phyloP scores from a whole-genome alignment of 2,797 vertebrate species.

The Taenioides sp. region DNA sequence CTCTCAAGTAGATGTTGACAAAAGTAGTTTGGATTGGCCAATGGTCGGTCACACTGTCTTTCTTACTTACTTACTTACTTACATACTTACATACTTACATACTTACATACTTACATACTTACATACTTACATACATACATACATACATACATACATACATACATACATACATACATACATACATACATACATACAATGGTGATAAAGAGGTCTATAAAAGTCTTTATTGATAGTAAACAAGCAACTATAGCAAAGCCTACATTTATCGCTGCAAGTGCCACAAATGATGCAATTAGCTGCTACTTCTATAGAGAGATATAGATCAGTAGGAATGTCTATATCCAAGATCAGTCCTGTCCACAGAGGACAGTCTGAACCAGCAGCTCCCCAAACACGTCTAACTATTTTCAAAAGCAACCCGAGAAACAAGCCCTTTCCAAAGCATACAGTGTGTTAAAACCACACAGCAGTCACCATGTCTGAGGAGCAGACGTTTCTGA shows the following conservation, averaged over 20 bases:
- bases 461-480: slow-evolving; percentile 56
- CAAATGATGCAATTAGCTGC: slow-evolving; percentile 19
- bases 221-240: not conserved
- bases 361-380: slow-evolving; percentile 23
- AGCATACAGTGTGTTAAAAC: slow-evolving; percentile 46
- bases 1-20: not conserved
- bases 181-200: not conserved
- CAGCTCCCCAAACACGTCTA: slow-evolving; percentile 17
- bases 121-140: too few relatives aligned
- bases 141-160: too few relatives aligned
- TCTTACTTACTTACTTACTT: too few relatives aligned
- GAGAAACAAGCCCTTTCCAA: slow-evolving; percentile 44
- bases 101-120: too few relatives aligned
- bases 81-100: too few relatives aligned
- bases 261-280: slow-evolving; percentile 37
- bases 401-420: slow-evolving; percentile 26
- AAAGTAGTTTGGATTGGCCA: not conserved
- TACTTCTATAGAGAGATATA: not conserved
- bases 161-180: too few relatives aligned
- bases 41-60: not conserved
- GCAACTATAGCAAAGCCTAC: not conserved
- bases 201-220: not conserved
- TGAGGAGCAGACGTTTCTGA: slow-evolving; percentile 52
- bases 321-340: slow-evolving; percentile 18
- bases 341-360: slow-evolving; percentile 36